Evolutionary conservation across 2,113 vertebrate genomes (phyloP), one percentile per base, ranked within the genome.

Genomic region (Saguinus midas): DNA sequence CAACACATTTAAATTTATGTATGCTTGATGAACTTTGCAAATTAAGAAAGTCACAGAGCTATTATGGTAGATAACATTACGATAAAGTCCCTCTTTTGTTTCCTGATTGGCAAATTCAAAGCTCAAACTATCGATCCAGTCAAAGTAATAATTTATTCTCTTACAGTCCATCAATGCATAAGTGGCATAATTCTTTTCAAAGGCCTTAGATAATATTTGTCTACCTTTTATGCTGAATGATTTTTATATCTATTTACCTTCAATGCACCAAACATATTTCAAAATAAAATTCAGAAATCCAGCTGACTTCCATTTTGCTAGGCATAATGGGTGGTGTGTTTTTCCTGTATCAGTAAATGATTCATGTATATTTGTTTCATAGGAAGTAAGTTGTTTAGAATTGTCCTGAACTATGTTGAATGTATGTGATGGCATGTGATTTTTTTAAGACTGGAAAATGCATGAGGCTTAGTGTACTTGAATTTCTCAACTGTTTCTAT

Each of bases 271-370:
- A 70, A 79, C 16, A 52, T 68, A 90, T 82, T 94, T 95, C 57
- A 96, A 82, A 96, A 84, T 92, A 80, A 88, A 96, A 91, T 32
- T 85, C 64, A 95, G 93, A 95, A 91, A 76, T 73, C 21, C 0
- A 4, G 21, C 37, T 89, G 64, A 76, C 29, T 90, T 75, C 79
- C 25, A 58, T 32, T 91, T 87, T 68, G 18, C 14, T 93, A 86
- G 61, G 37, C 3, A 6, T 83, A 84, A 85, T 23, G 17, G 48
- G 13, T 92, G 86, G 48, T 27, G 43, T 29, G 52, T 50, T 95
- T 21, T 82, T 96, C 37, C 10, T 35, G 3, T 48, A 14, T 96
- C 79, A 85, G 17, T 32, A 72, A 90, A 64, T 58, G 79, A 83
- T 90, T 5, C 52, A 75, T 25, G 72, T 52, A 48, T 57, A 35